phyloP scores from a whole-genome alignment of 2,797 vertebrate species.

The Xiphophorus birchmanni region DNA sequence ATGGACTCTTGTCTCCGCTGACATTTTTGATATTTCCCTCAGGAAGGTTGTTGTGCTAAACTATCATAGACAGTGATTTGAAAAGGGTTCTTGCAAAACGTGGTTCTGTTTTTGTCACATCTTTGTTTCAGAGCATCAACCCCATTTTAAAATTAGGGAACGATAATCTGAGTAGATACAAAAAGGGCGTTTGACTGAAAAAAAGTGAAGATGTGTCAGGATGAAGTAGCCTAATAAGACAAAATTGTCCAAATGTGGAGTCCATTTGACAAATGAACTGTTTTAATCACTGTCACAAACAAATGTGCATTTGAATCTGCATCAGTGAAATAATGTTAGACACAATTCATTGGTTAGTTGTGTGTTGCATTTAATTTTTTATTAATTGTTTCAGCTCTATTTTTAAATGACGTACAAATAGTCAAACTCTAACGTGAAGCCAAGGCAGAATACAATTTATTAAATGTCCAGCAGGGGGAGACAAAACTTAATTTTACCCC shows the following conservation, averaged over 20 bases:
- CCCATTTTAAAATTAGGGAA: not conserved
- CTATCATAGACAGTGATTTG: not conserved
- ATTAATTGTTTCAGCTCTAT: not conserved
- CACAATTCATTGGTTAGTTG: not conserved
- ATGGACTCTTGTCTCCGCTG: not conserved
- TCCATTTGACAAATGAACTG: not conserved
- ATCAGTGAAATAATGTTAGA: not conserved
- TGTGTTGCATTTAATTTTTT: not conserved
- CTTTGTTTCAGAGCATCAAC: not conserved
- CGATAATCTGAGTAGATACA: not conserved
- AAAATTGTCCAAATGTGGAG: not conserved
- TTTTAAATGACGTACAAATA: not conserved
- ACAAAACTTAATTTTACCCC: not conserved
- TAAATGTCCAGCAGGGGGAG: slow-evolving; percentile 1
- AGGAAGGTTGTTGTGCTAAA: not conserved
- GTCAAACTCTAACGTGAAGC: not conserved
- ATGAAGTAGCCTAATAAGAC: not conserved
- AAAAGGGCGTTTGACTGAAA: not conserved
- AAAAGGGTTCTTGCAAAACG: not conserved
- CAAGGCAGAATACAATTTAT: not conserved
- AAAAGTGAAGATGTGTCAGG: not conserved
- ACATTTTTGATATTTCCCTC: not conserved
- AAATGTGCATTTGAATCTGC: not conserved
- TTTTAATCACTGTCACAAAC: not conserved
- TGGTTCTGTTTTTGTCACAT: not conserved